These are phyloP conservation scores for Procapra przewalskii DNA, from an alignment of 2,113 vertebrate species.

Conservation along the genomic window DNA sequence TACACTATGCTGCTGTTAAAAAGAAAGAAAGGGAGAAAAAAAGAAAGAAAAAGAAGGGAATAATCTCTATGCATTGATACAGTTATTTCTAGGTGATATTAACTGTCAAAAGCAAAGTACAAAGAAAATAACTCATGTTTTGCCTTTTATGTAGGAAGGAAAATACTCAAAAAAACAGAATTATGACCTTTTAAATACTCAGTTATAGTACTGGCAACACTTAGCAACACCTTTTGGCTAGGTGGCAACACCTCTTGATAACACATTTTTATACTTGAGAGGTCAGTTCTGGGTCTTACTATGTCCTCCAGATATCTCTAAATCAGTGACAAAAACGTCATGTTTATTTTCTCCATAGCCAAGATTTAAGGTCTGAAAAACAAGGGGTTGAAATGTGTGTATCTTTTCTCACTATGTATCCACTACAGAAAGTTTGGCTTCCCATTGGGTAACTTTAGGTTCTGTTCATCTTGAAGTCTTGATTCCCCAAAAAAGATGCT, in stretches of 20 bases:
- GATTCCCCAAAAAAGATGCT: not conserved
- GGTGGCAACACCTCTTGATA: not conserved
- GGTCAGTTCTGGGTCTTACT: not conserved
- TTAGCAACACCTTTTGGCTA: not conserved
- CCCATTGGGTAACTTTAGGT: not conserved
- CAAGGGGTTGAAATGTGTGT: not conserved
- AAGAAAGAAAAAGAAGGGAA: not conserved
- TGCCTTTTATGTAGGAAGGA: not conserved
- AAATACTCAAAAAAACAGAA: not conserved
- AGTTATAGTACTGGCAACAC: not conserved
- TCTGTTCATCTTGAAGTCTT: not conserved
- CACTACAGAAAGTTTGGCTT: not conserved
- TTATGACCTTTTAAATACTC: not conserved
- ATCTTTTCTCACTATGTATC: not conserved
- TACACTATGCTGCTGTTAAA: not conserved
- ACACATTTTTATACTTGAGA: not conserved
- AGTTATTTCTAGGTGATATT: not conserved
- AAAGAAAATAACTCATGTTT: not conserved
- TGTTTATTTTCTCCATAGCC: not conserved
- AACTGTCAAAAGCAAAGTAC: not conserved
- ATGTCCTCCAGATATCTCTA: not conserved
- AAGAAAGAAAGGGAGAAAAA: not conserved
- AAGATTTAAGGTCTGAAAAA: not conserved
- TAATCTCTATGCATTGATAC: not conserved
- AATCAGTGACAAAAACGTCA: not conserved